phyloP scores from a whole-genome alignment of 2,888 invertebrate species.

The Ceratothoa steindachneri region DNA sequence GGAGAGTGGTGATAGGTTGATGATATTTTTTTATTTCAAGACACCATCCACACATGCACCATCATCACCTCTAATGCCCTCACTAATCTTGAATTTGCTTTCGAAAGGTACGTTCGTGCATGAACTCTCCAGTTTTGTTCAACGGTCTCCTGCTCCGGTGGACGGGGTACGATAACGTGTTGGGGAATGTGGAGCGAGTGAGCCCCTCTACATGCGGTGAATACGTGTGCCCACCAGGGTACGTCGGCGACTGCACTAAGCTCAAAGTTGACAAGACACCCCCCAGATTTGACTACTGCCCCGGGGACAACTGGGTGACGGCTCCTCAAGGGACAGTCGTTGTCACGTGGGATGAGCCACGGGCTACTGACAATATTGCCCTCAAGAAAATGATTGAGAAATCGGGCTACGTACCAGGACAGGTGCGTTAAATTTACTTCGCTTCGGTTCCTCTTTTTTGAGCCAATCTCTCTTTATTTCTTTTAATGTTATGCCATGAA shows the following conservation, averaged over 20 bases:
- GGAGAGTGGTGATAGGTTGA: too few relatives aligned
- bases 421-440: slow-evolving; percentile 54
- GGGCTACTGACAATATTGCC: slow-evolving; percentile 82
- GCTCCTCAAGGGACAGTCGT: slow-evolving; percentile 82
- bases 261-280: slow-evolving; percentile 78
- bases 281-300: slow-evolving; percentile 82
- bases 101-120: slow-evolving; percentile 68
- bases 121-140: slow-evolving; percentile 85
- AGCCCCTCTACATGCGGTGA: slow-evolving; percentile 90
- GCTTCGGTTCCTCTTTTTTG: too few relatives aligned
- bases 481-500: too few relatives aligned
- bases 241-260: slow-evolving; percentile 81
- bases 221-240: slow-evolving; percentile 80
- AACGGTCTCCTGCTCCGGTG: slow-evolving; percentile 80
- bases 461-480: too few relatives aligned
- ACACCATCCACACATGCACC: too few relatives aligned
- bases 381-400: slow-evolving; percentile 74
- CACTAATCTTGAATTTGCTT: too few relatives aligned
- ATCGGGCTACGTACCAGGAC: slow-evolving; percentile 80
- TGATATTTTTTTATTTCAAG: too few relatives aligned
- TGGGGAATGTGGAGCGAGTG: slow-evolving; percentile 83
- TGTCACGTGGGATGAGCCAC: slow-evolving; percentile 87
- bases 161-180: slow-evolving; percentile 85
- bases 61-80: too few relatives aligned
- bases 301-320: slow-evolving; percentile 85